Conservation (phyloP, 2,888 invertebrate genomes). For the Stictocephala bisonia region DNA sequence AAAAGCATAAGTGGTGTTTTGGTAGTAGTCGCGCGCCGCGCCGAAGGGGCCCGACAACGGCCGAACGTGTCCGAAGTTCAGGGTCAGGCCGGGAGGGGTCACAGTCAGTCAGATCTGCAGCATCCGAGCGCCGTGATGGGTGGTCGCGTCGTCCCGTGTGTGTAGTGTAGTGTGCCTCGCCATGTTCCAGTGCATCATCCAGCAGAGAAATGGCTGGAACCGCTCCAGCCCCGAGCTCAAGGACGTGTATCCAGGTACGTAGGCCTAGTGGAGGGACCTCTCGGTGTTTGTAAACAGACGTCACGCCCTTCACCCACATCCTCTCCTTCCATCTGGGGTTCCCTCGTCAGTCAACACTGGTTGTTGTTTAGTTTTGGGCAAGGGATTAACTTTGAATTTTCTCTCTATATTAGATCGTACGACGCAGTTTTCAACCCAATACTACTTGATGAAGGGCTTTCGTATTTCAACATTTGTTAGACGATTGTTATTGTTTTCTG, state of each 20-base stretch:
- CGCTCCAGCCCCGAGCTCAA: slow-evolving; percentile 77
- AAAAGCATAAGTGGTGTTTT: neutral
- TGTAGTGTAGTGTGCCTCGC: slow-evolving; percentile 3
- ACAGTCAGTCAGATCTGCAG: slow-evolving; percentile 40
- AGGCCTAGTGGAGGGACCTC: neutral
- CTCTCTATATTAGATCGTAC: no score
- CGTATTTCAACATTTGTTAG: no score
- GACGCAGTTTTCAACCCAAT: no score
- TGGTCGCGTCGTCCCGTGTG: slow-evolving; percentile 2
- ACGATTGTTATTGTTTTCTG: no score
- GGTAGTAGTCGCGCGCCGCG: slow-evolving; percentile 13
- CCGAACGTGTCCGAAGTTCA: slow-evolving; percentile 45
- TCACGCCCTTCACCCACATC: no score
- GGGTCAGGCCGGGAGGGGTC: slow-evolving; percentile 44
- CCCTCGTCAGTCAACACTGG: no score
- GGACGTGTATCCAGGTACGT: slow-evolving; percentile 79
- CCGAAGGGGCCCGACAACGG: slow-evolving; percentile 21
- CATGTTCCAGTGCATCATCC: slow-evolving; percentile 88
- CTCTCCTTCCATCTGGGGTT: no score
- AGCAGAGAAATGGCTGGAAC: slow-evolving; percentile 82
- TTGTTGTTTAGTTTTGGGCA: no score
- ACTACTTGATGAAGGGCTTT: no score
- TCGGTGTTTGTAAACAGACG: slow-evolving; percentile 31
- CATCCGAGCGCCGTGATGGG: slow-evolving; percentile 14
- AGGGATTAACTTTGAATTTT: no score